Evolutionary conservation across 2,113 vertebrate genomes (phyloP), one percentile per base, ranked within the genome.

Genomic region (Mobula hypostoma): DNA sequence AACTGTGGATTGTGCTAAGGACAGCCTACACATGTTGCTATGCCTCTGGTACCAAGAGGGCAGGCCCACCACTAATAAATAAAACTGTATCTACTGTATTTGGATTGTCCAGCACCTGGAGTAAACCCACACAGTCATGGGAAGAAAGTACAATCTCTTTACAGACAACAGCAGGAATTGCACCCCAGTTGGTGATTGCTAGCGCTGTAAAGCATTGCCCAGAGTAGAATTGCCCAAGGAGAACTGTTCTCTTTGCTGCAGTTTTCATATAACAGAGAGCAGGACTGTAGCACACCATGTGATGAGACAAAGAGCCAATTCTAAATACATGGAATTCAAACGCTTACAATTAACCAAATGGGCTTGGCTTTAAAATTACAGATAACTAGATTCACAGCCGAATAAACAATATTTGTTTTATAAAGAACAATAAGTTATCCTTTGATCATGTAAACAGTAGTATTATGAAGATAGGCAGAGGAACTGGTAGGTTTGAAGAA

Each of bases 291-390:
- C 21, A 56, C 2, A 29, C 24, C 36, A 40, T n/a, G 40, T 93
- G 70, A 93, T 15, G 40, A 70, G 36, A 56, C 21, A 93, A 74
- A 74, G 36, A 93, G 70, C 21, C 48, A 93, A 19, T 48, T 32
- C 68, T 93, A 68, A 70, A 74, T 93, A 48, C 68, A 40, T 74
- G 56, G 91, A 36, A 29, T 9, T 92, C 40, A 24, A 24, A 9
- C 12, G 74, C 72, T 48, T 40, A 92, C 90, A 92, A 72, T 92
- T 93, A 76, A 74, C 91, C 70, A 74, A 76, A 6, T 74, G 24
- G 48, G 48, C 48, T 93, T 74, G 15, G 14, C 74, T 76, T 21
- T 24, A 74, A 93, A 76, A 76, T 12, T 56, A 27, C 17, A 93
- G 21, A 48, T 27, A 48, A 8, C 91, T 93, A 76, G n/a, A 24